Evolutionary conservation across 2,113 vertebrate genomes (phyloP), one percentile per base, ranked within the genome.

Genomic region (Nanorana parkeri): DNA sequence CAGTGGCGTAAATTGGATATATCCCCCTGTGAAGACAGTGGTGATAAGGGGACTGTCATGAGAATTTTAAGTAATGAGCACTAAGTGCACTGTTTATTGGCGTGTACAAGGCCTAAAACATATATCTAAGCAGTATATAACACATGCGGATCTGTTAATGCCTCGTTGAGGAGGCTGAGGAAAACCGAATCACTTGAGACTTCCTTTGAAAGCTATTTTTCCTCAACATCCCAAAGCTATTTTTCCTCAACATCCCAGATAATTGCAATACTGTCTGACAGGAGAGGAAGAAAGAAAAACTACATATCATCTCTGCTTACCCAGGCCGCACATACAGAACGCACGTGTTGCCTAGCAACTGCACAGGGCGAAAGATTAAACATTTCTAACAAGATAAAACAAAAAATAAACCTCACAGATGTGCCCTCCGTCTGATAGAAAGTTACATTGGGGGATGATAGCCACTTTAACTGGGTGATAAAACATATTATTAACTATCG

Each of bases 271-370:
- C 11, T 32, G 71, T 60, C 71, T 74, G 71, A 74, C 71, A 74
- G 55, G 13, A 58, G 41, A 36, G 20, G 16, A 52, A 52, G n/a
- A 60, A 71, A 47, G 17, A n/a, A 54, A 24, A 54, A 72, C 24
- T 2, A 28, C 20, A 21, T 36, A 58, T 60, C 71, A 74, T 36
- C 71, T 20, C 26, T 56, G 51, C 69, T 72, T 29, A 28, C 52
- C 17, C 8, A 3, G 58, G 52, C 24, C 54, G 26, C 69, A 16
- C 17, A 47, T 47, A 47, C 11, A 47, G 41, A 47, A 47, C 10
- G 11, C 41, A n/a, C 55, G 2, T 21, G 71, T 74, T 74, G 71
- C 71, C 55, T 74, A 60, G 71, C 29, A 74, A 74, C 71, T 74
- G 55, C 71, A 41, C 55, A 23, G 54, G 71, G 28, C 54, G 21